Base-by-base conservation (phyloP, 1,140 invertebrate species). In the Holcopasites calliopsidis region DNA sequence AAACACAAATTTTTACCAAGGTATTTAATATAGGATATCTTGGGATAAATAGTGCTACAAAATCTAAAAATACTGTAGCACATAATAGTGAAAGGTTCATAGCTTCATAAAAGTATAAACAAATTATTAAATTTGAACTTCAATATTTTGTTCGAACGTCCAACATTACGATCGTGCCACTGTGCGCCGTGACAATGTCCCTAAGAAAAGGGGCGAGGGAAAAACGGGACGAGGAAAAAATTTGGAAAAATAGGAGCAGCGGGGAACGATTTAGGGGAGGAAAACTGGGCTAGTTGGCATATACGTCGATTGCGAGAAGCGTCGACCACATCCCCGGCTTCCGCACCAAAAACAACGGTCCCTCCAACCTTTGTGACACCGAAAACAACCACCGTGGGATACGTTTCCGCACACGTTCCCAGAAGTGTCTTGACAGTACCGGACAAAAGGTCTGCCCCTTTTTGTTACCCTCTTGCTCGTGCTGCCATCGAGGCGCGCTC, bases 281-380 rank as follows among this genome's bases (percentile, higher is more conserved):
- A 42, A 62, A 42, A 4, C 26, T 7, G 40, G 60, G 55, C 18
- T 21, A 57, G 31, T 57, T 57, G 21, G 55, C n/a, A n/a, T n/a
- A n/a, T 62, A 62, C 60, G 44, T 62, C 60, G 60, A 62, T 62
- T 62, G 44, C 60, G 60, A 62, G 60, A 62, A 62, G 18, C 28
- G 60, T 62, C 60, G 60, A 62, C 16, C 60, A 44, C 60, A 62
- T 62, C 23, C 40, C 60, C 44, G 23, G 40, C 38, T 62, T 62
- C 60, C 23, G 40, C 26, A 31, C 60, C 60, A 44, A 62, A 44
- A 62, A 62, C 38, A 44, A 44, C 60, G 23, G n/a, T n/a, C 38
- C 60, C 26, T 31, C 40, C n/a, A 11, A 11, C 40, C 21, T 42
- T 62, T 28, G 16, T 44, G 28, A 21, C 4, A 16, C 21, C 16